Evolutionary conservation across 2,888 invertebrate genomes (phyloP), one percentile per base, ranked within the genome.

Genomic region (Apeira syringaria): DNA sequence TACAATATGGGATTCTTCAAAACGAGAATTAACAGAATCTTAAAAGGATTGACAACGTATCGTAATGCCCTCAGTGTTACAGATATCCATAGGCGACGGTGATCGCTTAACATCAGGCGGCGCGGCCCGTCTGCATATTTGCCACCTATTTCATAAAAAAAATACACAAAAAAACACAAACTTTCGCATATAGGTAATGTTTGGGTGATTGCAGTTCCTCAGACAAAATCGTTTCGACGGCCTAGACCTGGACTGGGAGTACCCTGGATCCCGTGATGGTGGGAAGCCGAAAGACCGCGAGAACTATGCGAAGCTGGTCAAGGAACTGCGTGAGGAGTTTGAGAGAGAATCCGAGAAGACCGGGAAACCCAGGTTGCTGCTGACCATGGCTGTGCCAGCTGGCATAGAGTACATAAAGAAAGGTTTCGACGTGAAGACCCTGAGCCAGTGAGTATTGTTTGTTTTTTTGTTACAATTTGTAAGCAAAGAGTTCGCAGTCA

Each of bases 371-470:
- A 85, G 91, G 26, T 91, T 98, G 18, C 86, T 98, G 35, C 86
- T 98, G 9, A 97, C 98, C 3, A 97, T 98, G 94, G 98, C 98
- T 6, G 97, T 98, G 17, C 98, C 98, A 0, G 98, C 98, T 1
- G 98, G 98, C 11, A 95, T 96, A 58, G 97, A 98, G 73, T 97
- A 97, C 70, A 95, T 98, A 56, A 95, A 97, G 70, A 97, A 97
- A 73, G 98, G 98, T 50, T 98, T 97, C 74, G 98, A 98, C 64
- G 92, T 98, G 41, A 94, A 95, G 47, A 94, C 94, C 61, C 84
- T 98, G 41, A 96, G 96, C 75, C 94, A 94, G 93, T 96, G 68
- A 89, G 91, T 80, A 9, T 18, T 18, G n/a, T n/a, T n/a, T n/a
- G n/a, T n/a, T n/a, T n/a, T n/a, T n/a, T n/a, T n/a, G n/a, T n/a